Conservation (phyloP, 2,888 invertebrate species). For the Teinopalpus imperialis region DNA sequence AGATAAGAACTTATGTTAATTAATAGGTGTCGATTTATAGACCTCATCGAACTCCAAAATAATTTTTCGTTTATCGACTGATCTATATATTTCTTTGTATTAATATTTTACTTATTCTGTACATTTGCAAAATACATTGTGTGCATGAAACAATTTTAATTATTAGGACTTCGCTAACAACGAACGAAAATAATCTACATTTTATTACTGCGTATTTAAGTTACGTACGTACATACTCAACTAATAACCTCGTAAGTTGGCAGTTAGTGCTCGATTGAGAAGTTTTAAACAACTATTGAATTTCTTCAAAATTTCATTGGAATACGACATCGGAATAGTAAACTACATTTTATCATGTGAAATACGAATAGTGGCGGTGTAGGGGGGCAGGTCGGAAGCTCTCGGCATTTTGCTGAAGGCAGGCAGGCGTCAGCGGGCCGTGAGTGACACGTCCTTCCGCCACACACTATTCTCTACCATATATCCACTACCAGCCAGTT, state of each 20-base stretch:
- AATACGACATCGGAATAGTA: constrained; percentile 37
- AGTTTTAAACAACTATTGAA: neutral
- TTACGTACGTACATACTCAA: no score
- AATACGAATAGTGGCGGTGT: constrained; percentile 45
- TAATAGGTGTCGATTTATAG: no score
- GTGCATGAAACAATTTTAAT: no score
- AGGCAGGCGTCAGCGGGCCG: constrained; percentile 61
- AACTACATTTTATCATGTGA: constrained; percentile 27
- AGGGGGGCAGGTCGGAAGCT: constrained; percentile 71
- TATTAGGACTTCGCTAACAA: no score
- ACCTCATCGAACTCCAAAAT: no score
- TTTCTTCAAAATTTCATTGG: neutral
- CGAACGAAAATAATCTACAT: no score
- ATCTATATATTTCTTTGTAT: no score
- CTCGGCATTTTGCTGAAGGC: constrained; percentile 63
- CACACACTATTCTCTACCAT: constrained; percentile 40
- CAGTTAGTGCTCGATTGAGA: neutral
- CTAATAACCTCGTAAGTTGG: neutral
- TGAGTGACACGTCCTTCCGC: constrained; percentile 78
- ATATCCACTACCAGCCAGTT: constrained; percentile 39
- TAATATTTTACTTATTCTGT: no score
- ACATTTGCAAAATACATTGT: no score
- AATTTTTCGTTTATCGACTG: no score
- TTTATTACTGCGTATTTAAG: no score
- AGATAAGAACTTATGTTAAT: no score